Evolutionary conservation across 2,113 vertebrate genomes (phyloP).

Genomic region (Malurus cyaneus): DNA sequence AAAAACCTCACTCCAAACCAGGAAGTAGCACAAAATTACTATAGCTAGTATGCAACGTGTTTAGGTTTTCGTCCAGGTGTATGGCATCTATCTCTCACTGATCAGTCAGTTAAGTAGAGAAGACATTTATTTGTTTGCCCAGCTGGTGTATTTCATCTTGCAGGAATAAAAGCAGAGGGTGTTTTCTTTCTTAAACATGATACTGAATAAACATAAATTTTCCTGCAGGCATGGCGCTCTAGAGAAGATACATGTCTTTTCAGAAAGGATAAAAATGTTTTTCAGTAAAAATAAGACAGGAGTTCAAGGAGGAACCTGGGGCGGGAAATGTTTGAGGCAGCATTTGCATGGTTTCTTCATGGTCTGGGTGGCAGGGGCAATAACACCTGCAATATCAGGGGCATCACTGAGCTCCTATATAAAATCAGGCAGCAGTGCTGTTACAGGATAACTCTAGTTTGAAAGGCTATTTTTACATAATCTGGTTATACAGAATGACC

Average conservation of each 20-base stretch:
- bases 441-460: accelerated
- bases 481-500: not conserved
- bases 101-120: not conserved
- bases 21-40: not conserved
- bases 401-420: accelerated
- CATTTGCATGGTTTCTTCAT: accelerated
- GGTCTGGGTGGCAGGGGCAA: accelerated
- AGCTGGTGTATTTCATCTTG: not conserved
- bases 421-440: not conserved
- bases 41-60: accelerated
- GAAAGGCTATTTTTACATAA: accelerated
- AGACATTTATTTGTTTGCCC: not conserved
- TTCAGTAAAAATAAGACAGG: not conserved
- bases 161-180: not conserved
- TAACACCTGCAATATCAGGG: not conserved
- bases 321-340: not conserved
- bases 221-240: not conserved
- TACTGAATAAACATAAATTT: not conserved
- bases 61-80: not conserved
- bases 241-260: accelerated
- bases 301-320: not conserved
- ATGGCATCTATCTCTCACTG: not conserved
- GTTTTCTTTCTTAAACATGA: not conserved
- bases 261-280: not conserved
- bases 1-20: not conserved